phyloP scores from a whole-genome alignment of 1,140 invertebrate genomes.

The Campodea augens region DNA sequence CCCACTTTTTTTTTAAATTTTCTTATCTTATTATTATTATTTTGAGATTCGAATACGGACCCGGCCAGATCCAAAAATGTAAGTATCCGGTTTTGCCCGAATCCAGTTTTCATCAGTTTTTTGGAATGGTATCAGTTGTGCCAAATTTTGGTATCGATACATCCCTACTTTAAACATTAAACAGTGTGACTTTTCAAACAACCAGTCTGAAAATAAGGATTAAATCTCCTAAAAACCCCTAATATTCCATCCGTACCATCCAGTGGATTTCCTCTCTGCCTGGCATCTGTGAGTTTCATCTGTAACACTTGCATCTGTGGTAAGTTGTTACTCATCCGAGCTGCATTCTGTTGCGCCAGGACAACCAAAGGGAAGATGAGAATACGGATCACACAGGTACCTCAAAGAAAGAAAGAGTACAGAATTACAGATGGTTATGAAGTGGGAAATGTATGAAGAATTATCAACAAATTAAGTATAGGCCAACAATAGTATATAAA shows the following conservation, averaged over 20 bases:
- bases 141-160: too few species aligned
- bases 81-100: too few species aligned
- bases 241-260: slow-evolving; percentile 32
- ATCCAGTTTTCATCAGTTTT: too few species aligned
- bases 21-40: too few species aligned
- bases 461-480: slow-evolving; percentile 6
- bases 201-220: too few species aligned
- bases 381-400: slow-evolving; percentile 50
- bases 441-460: too few species aligned
- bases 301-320: slow-evolving; percentile 62
- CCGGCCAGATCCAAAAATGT: too few species aligned
- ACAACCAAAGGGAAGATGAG: slow-evolving; percentile 68
- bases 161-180: too few species aligned
- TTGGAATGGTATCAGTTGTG: too few species aligned
- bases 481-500: background rate
- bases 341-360: slow-evolving; percentile 49
- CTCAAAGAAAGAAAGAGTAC: slow-evolving; percentile 29
- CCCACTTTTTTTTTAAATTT: too few species aligned
- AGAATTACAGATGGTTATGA: too few species aligned
- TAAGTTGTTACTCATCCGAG: slow-evolving; percentile 57
- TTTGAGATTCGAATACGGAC: background rate
- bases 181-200: slow-evolving; percentile 1
- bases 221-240: background rate
- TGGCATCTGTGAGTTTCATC: slow-evolving; percentile 58
- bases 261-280: slow-evolving; percentile 54